Evolutionary conservation across 2,888 invertebrate species (phyloP).

Genomic region (Leucania comma): DNA sequence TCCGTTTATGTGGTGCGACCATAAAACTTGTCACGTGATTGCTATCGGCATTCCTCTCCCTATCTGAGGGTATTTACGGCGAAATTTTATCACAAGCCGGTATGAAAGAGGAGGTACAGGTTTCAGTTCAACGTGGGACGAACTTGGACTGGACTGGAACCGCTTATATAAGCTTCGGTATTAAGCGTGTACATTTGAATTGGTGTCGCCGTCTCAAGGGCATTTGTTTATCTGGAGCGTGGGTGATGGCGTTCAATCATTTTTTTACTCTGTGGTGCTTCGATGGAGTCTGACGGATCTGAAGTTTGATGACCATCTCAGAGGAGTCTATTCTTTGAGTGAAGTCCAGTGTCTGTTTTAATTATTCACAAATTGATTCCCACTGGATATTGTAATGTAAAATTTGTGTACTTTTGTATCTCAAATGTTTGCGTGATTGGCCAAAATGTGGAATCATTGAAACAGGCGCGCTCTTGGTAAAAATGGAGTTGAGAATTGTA

Average conservation of each 20-base stretch:
- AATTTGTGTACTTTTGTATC: too few species aligned
- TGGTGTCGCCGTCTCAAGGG: slow-evolving; percentile 52
- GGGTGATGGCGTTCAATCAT: slow-evolving; percentile 45
- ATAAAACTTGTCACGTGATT: slow-evolving; percentile 75
- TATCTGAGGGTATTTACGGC: slow-evolving; percentile 76
- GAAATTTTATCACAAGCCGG: slow-evolving; percentile 78
- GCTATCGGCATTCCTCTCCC: slow-evolving; percentile 75
- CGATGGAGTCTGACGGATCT: neutral
- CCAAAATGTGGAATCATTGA: too few species aligned
- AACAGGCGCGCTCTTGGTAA: too few species aligned
- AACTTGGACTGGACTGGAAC: slow-evolving; percentile 54
- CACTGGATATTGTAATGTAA: too few species aligned
- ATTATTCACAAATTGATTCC: too few species aligned
- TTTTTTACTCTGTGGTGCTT: slow-evolving; percentile 20
- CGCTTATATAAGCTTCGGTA: slow-evolving; percentile 41
- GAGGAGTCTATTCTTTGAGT: too few species aligned
- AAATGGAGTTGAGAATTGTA: too few species aligned
- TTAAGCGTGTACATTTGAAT: slow-evolving; percentile 49
- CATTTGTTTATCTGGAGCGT: slow-evolving; percentile 51
- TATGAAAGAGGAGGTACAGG: slow-evolving; percentile 68
- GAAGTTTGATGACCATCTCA: neutral
- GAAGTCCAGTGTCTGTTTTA: too few species aligned
- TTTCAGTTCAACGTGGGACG: slow-evolving; percentile 71
- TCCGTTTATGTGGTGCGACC: slow-evolving; percentile 67
- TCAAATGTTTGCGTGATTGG: too few species aligned